Evolutionary conservation across 2,888 invertebrate species (phyloP), one percentile per base, ranked within the genome.

Genomic region (Xestobium rufovillosum): DNA sequence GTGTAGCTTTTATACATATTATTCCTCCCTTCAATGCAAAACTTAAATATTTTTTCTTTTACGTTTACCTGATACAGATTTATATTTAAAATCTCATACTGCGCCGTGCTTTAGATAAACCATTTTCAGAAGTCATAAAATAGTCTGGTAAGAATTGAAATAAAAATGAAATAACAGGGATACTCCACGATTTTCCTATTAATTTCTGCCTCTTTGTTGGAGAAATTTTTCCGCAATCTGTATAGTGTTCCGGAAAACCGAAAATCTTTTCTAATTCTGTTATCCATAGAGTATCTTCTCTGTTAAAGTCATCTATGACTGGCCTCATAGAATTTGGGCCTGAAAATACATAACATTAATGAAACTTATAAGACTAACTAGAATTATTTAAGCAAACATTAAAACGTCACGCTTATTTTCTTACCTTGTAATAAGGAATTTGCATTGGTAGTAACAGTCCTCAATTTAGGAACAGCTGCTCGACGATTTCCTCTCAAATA

Each of bases 211-310:
- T 6, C n/a, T 19, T 19, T 6, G 23, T 8, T 19, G 23, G 6
- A 8, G 23, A 19, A 19, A 19, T 19, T 8, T 19, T 19, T 6
- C 23, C 23, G n/a, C 6, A 8, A 19, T 19, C 23, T 19, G 23
- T 19, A 19, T 19, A 19, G n/a, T 19, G 23, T 8, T n/a, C 6
- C n/a, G 23, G 23, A 19, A 19, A 19, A 19, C 23, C 23, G n/a
- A 19, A 19, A 19, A 19, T 19, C n/a, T 19, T 6, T 19, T 19
- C 23, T n/a, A 19, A n/a, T 19, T 19, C 23, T 19, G 23, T 19
- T 19, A 19, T 19, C 23, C 23, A 19, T 8, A 19, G 6, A 19
- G 23, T 19, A 19, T 19, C 23, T 19, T 19, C n/a, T 19, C n/a
- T 19, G 23, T 19, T 19, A 19, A 8, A 8, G 23, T 6, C 23